Conservation (phyloP, 1,140 invertebrate species). For the Ceratina australensis region DNA sequence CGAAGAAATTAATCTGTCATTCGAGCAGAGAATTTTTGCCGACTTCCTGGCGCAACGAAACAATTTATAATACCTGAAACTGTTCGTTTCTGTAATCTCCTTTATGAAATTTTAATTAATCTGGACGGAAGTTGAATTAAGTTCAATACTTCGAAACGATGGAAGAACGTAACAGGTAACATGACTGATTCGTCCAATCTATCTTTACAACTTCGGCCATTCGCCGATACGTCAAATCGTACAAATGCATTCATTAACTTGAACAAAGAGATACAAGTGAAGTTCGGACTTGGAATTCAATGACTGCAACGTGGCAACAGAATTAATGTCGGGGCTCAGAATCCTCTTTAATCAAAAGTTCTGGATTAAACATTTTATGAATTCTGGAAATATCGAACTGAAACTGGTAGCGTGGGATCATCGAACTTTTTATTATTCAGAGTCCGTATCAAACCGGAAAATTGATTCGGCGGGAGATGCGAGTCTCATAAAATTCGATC, state of each 20-base stretch:
- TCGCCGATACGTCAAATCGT: no score
- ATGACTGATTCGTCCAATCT: background rate
- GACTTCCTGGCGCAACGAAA: background rate
- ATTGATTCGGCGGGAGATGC: no score
- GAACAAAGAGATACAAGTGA: no score
- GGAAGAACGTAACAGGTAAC: background rate
- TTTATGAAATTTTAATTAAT: slow-evolving; percentile 13
- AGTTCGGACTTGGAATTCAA: background rate
- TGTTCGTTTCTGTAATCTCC: slow-evolving; percentile 3
- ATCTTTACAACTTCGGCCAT: background rate
- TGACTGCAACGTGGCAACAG: background rate
- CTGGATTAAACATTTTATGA: background rate
- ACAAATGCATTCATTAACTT: no score
- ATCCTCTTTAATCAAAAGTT: slow-evolving; percentile 7
- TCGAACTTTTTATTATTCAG: no score
- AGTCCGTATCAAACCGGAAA: no score
- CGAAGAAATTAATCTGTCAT: background rate
- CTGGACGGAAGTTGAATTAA: slow-evolving; percentile 5
- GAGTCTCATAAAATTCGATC: no score
- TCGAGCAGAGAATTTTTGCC: background rate
- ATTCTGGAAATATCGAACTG: background rate
- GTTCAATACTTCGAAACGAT: background rate
- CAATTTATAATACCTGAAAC: background rate
- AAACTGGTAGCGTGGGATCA: no score
- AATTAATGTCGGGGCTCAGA: background rate